Conservation (phyloP, 2,888 invertebrate species). For the Callosobruchus maculatus region DNA sequence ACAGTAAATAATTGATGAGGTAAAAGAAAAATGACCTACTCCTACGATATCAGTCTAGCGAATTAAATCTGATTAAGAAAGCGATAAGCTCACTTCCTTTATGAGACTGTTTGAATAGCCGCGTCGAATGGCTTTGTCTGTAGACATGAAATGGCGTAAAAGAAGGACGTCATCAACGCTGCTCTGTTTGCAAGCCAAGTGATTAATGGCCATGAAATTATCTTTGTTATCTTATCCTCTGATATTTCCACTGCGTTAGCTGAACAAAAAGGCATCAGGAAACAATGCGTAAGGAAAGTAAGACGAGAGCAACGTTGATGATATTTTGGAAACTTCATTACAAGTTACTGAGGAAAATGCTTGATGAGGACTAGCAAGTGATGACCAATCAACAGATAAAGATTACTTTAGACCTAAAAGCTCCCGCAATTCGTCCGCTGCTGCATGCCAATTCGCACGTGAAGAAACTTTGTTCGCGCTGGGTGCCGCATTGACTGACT, state of each 20-base stretch:
- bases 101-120: background rate
- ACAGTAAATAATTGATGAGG: no score
- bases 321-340: no score
- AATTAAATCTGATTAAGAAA: background rate
- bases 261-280: background rate
- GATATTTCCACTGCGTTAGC: background rate
- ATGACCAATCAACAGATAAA: no score
- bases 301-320: no score
- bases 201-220: background rate
- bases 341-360: no score
- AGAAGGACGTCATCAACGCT: background rate
- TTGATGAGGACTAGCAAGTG: no score
- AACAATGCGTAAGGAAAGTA: background rate
- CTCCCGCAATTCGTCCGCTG: no score
- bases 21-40: no score
- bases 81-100: background rate
- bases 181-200: background rate
- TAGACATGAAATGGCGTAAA: background rate
- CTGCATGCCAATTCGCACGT: no score
- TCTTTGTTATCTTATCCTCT: background rate
- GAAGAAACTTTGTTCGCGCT: no score
- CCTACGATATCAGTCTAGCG: background rate
- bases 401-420: no score
- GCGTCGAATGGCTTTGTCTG: background rate
- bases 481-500: no score